phyloP scores from a whole-genome alignment of 2,888 invertebrate species.

The Himalopsyche kuldschensis region DNA sequence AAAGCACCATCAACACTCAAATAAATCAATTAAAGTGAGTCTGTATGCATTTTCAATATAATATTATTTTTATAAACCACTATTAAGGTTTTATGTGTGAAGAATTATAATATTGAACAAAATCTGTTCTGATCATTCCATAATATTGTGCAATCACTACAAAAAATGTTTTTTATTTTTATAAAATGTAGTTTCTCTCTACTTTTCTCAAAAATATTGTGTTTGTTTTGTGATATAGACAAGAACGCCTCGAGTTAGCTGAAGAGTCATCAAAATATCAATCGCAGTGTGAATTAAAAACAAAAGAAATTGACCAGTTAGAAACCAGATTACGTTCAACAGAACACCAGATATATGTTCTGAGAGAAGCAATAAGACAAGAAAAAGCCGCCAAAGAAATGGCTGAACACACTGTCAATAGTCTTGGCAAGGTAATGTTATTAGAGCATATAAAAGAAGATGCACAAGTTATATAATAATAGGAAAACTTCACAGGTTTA shows the following conservation, averaged over 20 bases:
- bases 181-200: not conserved
- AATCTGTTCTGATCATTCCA: too few species aligned
- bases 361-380: constrained; percentile 31
- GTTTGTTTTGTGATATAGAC: constrained; percentile 7
- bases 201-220: too few species aligned
- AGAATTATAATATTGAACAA: too few species aligned
- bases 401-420: constrained; percentile 29
- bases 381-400: constrained; percentile 37
- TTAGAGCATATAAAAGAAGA: too few species aligned
- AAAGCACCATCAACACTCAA: constrained; percentile 59
- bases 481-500: too few species aligned
- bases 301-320: constrained; percentile 27
- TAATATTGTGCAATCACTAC: not conserved
- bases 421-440: constrained; percentile 27
- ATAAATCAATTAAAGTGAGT: constrained; percentile 60
- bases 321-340: constrained; percentile 17
- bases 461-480: too few species aligned
- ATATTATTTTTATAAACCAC: too few species aligned
- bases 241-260: constrained; percentile 28
- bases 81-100: too few species aligned
- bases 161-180: not conserved
- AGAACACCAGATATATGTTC: constrained; percentile 25
- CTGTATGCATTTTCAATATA: constrained; percentile 43
- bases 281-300: constrained; percentile 22
- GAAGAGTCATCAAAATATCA: constrained; percentile 25